phyloP scores from a whole-genome alignment of 2,888 invertebrate species.

The Villa cingulata region DNA sequence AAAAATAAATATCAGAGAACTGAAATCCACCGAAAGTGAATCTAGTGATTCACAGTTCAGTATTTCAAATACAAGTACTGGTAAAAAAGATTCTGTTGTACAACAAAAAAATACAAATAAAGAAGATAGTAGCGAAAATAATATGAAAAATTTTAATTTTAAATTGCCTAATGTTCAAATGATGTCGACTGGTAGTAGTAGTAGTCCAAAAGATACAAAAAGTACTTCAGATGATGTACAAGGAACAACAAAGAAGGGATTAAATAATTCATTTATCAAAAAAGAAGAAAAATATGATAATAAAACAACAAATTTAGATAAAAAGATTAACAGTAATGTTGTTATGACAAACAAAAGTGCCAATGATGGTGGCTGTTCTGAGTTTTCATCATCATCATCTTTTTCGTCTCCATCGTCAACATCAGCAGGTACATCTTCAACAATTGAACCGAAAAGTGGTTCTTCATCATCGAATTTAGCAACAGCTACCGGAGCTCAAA shows the following conservation, averaged over 20 bases:
- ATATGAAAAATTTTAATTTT: slow-evolving; percentile 12
- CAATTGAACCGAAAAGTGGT: slow-evolving; percentile 1
- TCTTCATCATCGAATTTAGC: slow-evolving; percentile 1
- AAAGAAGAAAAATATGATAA: too few relatives aligned
- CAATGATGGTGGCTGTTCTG: slow-evolving; percentile 11
- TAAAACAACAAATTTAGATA: slow-evolving; percentile 4
- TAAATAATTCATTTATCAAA: not conserved
- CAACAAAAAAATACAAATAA: not conserved
- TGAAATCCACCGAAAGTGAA: slow-evolving; percentile 18
- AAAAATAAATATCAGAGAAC: not conserved
- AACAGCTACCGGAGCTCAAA: not conserved
- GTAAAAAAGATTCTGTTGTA: not conserved
- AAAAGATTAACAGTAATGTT: slow-evolving; percentile 2
- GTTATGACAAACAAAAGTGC: slow-evolving; percentile 7
- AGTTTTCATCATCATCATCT: slow-evolving; percentile 6
- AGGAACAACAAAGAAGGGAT: slow-evolving; percentile 1
- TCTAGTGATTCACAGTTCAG: slow-evolving; percentile 27
- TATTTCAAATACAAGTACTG: slow-evolving; percentile 3
- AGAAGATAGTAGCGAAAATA: slow-evolving; percentile 8
- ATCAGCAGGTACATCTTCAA: not conserved
- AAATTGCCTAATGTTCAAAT: slow-evolving; percentile 6
- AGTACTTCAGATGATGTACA: slow-evolving; percentile 10
- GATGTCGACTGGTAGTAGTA: too few relatives aligned
- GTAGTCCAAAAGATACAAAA: slow-evolving; percentile 12
- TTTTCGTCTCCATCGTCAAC: not conserved